Evolutionary conservation across 1,140 invertebrate species (phyloP), one percentile per base, ranked within the genome.

Genomic region (Apis cerana): DNA sequence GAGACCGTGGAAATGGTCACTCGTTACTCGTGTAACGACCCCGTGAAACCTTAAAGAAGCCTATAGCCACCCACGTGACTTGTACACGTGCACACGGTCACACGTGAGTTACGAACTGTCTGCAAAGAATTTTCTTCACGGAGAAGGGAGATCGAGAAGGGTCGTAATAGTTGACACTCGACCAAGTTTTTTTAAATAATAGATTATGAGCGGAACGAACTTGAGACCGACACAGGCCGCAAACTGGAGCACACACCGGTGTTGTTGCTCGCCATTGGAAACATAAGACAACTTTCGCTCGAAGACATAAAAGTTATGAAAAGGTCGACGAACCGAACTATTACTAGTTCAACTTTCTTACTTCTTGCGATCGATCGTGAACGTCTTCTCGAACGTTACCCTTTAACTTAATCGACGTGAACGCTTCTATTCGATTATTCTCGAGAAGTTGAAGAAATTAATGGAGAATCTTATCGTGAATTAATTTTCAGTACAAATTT

Each of bases 181-280:
- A 75, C 33, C 52, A 61, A 56, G 59, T 52, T 54, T 27, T 27
- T 21, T 64, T 91, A 87, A 92, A 92, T 92, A 86, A 92, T 91
- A 90, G 82, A 91, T 90, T 78, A 69, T 84, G 89, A 89, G 87
- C 90, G 81, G 89, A 85, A 85, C 90, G 83, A 91, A 91, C 89
- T 91, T 84, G 88, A 84, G 90, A 90, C 79, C 69, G 43, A 82
- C 71, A 58, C 33, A 7, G 5, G 52, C 23, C 21, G 43, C 74
- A 76, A 90, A 91, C 75, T 90, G 67, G 84, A 74, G 61, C 83
- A 70, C 85, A 62, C 65, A 62, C 65, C 81, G 75, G 64, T 75
- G 78, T 69, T 54, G 59, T 61, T 62, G 33, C 33, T 23, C 70
- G 56, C 74, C 78, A 62, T 74, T 71, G 72, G 58, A 59, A 62